Percentiles rank a stretch among this genome's conserved stretches.
These are phyloP conservation scores for Stegostoma tigrinum DNA, from an alignment of 2,113 vertebrate genomes.

Conservation along the genomic window DNA sequence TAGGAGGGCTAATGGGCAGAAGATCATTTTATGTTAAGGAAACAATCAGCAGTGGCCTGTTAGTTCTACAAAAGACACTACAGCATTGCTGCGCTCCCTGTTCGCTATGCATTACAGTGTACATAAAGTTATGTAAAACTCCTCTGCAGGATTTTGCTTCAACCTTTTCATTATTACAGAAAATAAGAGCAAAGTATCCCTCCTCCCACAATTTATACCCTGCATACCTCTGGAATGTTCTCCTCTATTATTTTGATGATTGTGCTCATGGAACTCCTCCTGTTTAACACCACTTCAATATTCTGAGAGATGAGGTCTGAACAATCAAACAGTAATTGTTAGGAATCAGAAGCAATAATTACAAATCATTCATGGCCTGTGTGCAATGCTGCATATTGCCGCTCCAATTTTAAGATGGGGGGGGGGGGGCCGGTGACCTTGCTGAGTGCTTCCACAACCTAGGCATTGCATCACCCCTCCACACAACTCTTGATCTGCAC, in stretches of 20 bases:
- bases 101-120: neutral
- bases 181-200: neutral
- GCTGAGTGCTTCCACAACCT: neutral
- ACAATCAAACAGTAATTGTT: neutral
- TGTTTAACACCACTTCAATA: conserved; percentile 67
- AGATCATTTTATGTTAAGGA: neutral
- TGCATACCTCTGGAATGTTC: conserved; percentile 76
- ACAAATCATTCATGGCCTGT: neutral
- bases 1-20: neutral
- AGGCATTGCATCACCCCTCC: accelerated
- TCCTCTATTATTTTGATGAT: conserved; percentile 75
- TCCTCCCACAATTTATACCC: neutral
- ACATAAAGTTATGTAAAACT: neutral
- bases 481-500: neutral
- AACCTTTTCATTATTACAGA: neutral
- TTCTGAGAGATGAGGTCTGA: conserved; percentile 71
- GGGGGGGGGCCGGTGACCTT: too few relatives aligned
- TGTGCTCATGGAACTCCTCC: conserved; percentile 65
- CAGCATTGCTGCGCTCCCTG: neutral
- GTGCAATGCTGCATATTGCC: neutral
- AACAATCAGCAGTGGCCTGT: neutral
- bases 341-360: neutral
- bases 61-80: neutral
- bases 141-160: neutral
- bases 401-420: neutral